Conservation (phyloP, 2,113 vertebrate genomes). For the Motacilla tschutschensis region DNA sequence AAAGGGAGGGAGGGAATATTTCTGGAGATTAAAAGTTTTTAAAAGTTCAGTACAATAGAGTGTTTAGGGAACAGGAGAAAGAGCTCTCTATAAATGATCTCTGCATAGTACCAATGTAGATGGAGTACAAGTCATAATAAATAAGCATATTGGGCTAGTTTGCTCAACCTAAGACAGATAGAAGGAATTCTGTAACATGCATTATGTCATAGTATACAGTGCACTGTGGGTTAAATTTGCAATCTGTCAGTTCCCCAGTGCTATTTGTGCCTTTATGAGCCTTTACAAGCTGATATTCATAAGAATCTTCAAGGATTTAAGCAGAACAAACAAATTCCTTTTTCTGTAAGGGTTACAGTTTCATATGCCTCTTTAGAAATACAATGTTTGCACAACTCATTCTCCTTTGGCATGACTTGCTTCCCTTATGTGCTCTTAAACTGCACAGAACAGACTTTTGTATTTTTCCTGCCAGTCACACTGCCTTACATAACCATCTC, state of each 20-base stretch:
- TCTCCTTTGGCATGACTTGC: neutral
- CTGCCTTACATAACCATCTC: neutral
- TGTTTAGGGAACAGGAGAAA: neutral
- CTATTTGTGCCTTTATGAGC: neutral
- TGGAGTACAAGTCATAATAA: neutral
- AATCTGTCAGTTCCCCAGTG: neutral
- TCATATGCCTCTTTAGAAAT: neutral
- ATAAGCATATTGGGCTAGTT: neutral
- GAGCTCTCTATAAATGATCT: neutral
- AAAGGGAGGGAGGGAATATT: neutral
- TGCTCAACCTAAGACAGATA: neutral
- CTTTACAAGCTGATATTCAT: neutral
- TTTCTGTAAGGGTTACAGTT: neutral
- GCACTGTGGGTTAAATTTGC: neutral
- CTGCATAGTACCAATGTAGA: neutral
- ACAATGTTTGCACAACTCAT: neutral
- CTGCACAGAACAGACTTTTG: neutral
- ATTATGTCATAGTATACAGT: neutral
- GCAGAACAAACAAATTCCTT: neutral
- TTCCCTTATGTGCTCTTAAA: neutral
- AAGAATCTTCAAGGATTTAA: neutral
- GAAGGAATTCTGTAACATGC: neutral
- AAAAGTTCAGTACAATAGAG: neutral
- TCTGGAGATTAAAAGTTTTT: neutral
- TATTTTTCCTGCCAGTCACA: neutral